Conservation (phyloP, 2,113 vertebrate species). For the Bothrops jararaca region DNA sequence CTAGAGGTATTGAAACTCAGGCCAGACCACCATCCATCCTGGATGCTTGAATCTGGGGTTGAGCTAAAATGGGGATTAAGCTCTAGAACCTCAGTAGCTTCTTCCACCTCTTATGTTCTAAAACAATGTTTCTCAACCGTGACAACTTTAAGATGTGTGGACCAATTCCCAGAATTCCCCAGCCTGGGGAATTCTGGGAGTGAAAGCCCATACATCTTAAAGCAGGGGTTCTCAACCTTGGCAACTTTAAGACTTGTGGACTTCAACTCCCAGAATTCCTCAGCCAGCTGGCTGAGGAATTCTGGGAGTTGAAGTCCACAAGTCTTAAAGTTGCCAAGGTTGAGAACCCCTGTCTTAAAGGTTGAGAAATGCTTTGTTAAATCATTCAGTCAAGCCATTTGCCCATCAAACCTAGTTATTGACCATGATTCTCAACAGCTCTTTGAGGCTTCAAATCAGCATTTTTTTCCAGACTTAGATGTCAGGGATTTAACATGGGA, state of each 20-base stretch:
- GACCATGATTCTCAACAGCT: background rate
- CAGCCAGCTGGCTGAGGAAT: too few species aligned
- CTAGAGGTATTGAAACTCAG: background rate
- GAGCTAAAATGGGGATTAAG: background rate
- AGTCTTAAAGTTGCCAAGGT: too few species aligned
- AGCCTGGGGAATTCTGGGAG: background rate
- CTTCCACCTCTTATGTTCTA: background rate
- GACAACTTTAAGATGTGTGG: background rate
- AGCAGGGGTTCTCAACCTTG: too few species aligned
- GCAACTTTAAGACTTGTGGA: too few species aligned
- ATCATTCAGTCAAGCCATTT: background rate
- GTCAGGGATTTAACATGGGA: background rate
- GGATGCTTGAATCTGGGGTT: background rate
- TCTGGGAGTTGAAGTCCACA: too few species aligned
- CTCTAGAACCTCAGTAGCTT: background rate
- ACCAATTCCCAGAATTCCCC: background rate
- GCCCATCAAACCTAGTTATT: background rate
- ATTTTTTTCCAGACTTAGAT: background rate
- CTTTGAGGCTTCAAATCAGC: background rate
- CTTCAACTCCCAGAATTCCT: too few species aligned
- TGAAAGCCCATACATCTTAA: background rate
- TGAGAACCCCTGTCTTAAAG: too few species aligned
- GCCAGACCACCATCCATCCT: background rate
- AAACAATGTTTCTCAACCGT: background rate
- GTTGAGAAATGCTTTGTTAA: background rate